A percentile compares a stretch with the other conserved stretches of the same genome.
Conservation (phyloP, 2,888 invertebrate genomes). For the Amblyteles armatorius region DNA sequence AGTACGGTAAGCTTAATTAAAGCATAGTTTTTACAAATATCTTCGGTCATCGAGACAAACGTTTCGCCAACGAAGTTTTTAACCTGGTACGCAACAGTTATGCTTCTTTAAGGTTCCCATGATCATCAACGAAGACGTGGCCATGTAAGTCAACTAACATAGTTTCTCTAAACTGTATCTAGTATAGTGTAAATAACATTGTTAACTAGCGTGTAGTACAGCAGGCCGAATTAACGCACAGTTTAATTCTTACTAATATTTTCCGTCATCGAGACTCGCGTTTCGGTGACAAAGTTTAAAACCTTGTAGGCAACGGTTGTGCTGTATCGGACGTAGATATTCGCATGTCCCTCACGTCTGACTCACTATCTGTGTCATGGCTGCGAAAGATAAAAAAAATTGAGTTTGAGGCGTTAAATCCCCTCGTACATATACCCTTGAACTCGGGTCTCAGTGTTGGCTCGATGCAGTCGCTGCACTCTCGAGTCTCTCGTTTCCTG, state of each 20-base stretch:
- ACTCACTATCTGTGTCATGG: slow-evolving; percentile 20
- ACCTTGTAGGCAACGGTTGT: not conserved
- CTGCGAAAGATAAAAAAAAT: not conserved
- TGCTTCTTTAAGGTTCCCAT: too few species aligned
- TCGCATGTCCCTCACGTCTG: slow-evolving; percentile 12
- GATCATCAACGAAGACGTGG: not conserved
- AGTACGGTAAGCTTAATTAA: not conserved
- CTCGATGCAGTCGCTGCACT: not conserved
- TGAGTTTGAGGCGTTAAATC: not conserved
- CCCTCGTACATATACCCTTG: not conserved
- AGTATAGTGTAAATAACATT: not conserved
- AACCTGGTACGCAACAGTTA: not conserved
- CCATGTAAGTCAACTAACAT: not conserved
- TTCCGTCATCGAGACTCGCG: not conserved
- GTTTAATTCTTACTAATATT: not conserved
- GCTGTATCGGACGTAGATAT: not conserved
- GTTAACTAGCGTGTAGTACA: not conserved
- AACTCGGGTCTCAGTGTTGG: not conserved
- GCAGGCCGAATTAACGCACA: not conserved
- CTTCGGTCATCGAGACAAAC: not conserved
- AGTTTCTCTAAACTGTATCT: too few species aligned
- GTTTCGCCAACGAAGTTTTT: not conserved
- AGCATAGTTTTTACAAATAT: not conserved
- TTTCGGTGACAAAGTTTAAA: not conserved
- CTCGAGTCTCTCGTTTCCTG: not conserved